A percentile compares a stretch with the other conserved stretches of the same genome.
These are phyloP conservation scores for Drosophila trapezifrons DNA, from an alignment of 1,140 invertebrate genomes.

Conservation along the genomic window DNA sequence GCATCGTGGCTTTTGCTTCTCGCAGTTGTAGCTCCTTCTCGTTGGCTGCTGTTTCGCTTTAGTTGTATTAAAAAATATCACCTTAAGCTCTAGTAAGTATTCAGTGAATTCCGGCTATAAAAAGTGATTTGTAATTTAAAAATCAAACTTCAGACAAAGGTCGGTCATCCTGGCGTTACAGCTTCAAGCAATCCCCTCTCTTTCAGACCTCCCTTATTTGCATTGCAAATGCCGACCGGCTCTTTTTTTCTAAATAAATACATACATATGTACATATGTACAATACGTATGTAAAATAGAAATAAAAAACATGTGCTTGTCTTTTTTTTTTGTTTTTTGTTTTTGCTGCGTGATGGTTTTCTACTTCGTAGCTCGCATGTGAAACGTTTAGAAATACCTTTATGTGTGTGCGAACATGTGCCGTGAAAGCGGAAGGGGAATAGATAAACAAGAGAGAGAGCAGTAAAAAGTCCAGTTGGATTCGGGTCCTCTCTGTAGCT, in stretches of 20 bases:
- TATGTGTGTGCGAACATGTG: conserved; percentile 7
- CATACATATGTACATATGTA: conserved; percentile 4
- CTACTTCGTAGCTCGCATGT: conserved; percentile 7
- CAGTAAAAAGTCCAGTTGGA: conserved; percentile 18
- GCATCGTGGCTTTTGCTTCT: conserved; percentile 39
- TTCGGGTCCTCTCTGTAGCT: background rate
- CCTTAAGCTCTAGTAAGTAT: conserved; percentile 26
- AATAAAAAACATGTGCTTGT: conserved; percentile 5
- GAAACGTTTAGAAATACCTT: conserved; percentile 2
- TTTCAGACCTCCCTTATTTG: background rate
- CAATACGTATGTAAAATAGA: background rate
- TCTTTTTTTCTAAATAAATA: conserved; percentile 12
- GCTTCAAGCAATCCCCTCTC: background rate
- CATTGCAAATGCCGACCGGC: conserved; percentile 10
- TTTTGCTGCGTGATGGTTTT: conserved; percentile 1
- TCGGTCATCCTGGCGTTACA: background rate
- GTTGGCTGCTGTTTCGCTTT: conserved; percentile 6
- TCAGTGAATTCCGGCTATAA: background rate
- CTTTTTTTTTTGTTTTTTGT: conserved; percentile 4
- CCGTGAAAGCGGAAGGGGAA: background rate
- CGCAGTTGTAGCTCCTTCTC: conserved; percentile 3
- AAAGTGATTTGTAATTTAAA: too few relatives aligned
- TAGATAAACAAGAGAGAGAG: conserved; percentile 36
- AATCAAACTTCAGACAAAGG: background rate
- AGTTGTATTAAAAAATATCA: background rate